Evolutionary conservation across 2,888 invertebrate genomes (phyloP), one percentile per base, ranked within the genome.

Genomic region (Oscheius sp.): DNA sequence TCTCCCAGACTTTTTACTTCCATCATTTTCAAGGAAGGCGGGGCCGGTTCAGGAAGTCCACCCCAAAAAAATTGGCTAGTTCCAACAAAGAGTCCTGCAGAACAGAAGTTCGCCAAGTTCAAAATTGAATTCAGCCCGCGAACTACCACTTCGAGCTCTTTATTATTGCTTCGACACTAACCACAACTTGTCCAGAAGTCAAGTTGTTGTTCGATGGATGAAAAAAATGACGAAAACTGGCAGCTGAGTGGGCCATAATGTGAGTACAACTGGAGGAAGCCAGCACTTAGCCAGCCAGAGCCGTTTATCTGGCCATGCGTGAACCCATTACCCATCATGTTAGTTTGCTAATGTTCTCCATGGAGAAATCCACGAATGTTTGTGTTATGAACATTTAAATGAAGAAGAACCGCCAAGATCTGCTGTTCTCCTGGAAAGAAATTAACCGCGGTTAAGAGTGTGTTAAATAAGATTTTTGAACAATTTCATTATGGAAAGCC

Each of bases 241-340:
- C 35, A 35, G 35, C 35, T 35, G 21, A 52, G 21, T 18, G 52
- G 52, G 18, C 21, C n/a, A 52, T 18, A 52, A 52, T 35, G 35
- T 35, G 53, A 53, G 53, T 23, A 66, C 66, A 52, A 66, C 66
- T 66, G 52, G 52, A 29, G 29, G 27, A 49, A 64, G 52, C 66
- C 23, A 49, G 66, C 66, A 52, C 66, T 66, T 66, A 66, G 66
- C 49, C 61, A 61, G 66, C 49, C 66, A 35, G 52, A 29, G 66
- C 27, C 49, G 66, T 49, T 52, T 66, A 66, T 49, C 66, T 66
- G 66, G 29, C 66, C 66, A 66, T 66, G 66, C 66, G 66, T 66
- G 66, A 66, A 66, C 52, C 66, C 66, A 66, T 66, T 66, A 66
- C 66, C 66, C 66, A 66, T 66, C 66, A 66, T 66, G 66, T 52